Conservation (phyloP, 2,113 vertebrate genomes). For the Prochilodus magdalenae region DNA sequence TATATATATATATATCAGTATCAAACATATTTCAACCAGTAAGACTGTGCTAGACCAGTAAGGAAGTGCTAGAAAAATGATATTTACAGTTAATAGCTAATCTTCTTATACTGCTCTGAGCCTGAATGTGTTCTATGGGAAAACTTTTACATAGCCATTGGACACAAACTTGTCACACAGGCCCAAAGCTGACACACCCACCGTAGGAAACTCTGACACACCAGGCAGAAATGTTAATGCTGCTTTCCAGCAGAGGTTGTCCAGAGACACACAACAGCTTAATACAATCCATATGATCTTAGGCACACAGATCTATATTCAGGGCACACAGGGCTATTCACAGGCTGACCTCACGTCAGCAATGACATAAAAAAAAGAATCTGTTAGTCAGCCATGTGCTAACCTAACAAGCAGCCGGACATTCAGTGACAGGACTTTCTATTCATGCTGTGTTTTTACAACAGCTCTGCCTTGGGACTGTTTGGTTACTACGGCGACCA, state of each 20-base stretch:
- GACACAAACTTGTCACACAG: constrained; percentile 32
- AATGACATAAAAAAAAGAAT: neutral
- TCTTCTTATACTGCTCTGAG: too few relatives aligned
- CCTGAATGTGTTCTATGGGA: neutral
- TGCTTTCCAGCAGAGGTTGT: constrained; percentile 51
- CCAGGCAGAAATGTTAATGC: constrained; percentile 14
- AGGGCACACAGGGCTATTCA: constrained; percentile 35
- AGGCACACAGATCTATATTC: constrained; percentile 15
- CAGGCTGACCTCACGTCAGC: neutral
- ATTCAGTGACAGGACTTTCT: constrained; percentile 13
- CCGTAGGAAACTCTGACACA: constrained; percentile 50
- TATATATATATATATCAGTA: too few relatives aligned
- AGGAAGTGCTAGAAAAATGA: too few relatives aligned
- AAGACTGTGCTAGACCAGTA: too few relatives aligned
- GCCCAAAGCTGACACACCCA: constrained; percentile 35
- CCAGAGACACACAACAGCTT: constrained; percentile 17
- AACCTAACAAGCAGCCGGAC: neutral
- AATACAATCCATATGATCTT: constrained; percentile 23
- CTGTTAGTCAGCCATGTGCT: constrained; percentile 3
- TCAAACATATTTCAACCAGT: too few relatives aligned
- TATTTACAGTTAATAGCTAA: too few relatives aligned
- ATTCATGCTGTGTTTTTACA: neutral
- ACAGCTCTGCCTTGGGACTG: neutral
- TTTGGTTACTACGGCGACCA: neutral
- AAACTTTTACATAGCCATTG: neutral